Conservation (phyloP, 2,113 vertebrate genomes). For the Drymodes brunneopygia region DNA sequence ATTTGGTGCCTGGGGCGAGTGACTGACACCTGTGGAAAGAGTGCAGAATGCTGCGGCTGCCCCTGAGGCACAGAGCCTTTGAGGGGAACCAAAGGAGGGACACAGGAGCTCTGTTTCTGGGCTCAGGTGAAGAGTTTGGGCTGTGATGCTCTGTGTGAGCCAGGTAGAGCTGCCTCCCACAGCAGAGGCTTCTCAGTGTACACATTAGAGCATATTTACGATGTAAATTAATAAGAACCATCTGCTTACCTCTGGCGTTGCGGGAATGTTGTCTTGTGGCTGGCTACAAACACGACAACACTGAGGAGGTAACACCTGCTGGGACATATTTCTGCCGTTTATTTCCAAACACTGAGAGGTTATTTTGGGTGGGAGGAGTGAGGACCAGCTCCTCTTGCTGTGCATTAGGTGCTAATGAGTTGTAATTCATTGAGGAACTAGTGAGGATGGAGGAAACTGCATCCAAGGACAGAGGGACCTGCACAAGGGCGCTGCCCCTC, state of each 20-base stretch:
- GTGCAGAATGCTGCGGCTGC: background rate
- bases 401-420: background rate
- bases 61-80: background rate
- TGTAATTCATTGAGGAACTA: background rate
- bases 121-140: background rate
- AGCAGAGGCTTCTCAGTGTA: background rate
- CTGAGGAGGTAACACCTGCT: conserved; percentile 61
- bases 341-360: conserved; percentile 54
- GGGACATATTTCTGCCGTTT: conserved; percentile 45
- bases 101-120: accelerated
- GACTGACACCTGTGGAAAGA: background rate
- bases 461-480: background rate
- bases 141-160: background rate
- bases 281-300: conserved; percentile 63
- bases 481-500: accelerated
- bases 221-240: conserved; percentile 59
- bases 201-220: background rate
- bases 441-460: background rate
- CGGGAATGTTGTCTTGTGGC: conserved; percentile 54
- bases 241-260: conserved; percentile 61
- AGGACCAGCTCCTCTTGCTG: conserved; percentile 1
- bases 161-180: background rate
- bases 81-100: background rate
- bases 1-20: background rate
- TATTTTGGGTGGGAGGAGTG: background rate